Conservation (phyloP, 1,140 invertebrate genomes). For the Solenopsis invicta region DNA sequence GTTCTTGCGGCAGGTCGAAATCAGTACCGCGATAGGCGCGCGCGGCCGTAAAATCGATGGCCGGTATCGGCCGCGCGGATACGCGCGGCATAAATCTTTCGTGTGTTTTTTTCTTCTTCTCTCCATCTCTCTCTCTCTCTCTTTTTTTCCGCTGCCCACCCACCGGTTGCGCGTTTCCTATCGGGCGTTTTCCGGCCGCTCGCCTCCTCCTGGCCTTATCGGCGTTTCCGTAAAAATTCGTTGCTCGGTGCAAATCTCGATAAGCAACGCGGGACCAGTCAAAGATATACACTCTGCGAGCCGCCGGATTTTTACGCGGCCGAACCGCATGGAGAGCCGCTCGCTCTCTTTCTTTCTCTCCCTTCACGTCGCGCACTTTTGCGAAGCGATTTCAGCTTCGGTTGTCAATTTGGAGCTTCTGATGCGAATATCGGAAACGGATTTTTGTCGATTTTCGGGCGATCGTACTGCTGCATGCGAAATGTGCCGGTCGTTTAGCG, state of each 20-base stretch:
- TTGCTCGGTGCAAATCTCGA: conserved; percentile 38
- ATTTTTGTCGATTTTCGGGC: conserved; percentile 42
- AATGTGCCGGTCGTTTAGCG: conserved; percentile 9
- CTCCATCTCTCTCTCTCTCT: neutral
- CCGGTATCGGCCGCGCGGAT: conserved; percentile 43
- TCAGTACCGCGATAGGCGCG: conserved; percentile 58
- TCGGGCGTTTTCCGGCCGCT: conserved; percentile 50
- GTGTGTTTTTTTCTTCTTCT: neutral
- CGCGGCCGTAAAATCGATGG: conserved; percentile 61
- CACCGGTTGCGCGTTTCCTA: conserved; percentile 54
- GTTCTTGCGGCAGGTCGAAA: conserved; percentile 36
- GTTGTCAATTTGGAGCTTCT: conserved; percentile 43
- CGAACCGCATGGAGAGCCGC: neutral
- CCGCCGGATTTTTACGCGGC: conserved; percentile 13
- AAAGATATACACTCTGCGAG: conserved; percentile 49
- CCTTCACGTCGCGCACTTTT: conserved; percentile 16
- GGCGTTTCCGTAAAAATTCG: conserved; percentile 61
- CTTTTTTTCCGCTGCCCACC: conserved; percentile 18
- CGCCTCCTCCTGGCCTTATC: conserved; percentile 42
- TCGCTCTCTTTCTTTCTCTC: neutral
- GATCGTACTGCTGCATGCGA: neutral
- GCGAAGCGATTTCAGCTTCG: conserved; percentile 8
- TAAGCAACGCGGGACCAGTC: conserved; percentile 48
- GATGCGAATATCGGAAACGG: conserved; percentile 52
- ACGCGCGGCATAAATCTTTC: conserved; percentile 58